A percentile compares a stretch with the other conserved stretches of the same genome.
Conservation (phyloP, 2,797 vertebrate genomes). For the Acipenser ruthenus region DNA sequence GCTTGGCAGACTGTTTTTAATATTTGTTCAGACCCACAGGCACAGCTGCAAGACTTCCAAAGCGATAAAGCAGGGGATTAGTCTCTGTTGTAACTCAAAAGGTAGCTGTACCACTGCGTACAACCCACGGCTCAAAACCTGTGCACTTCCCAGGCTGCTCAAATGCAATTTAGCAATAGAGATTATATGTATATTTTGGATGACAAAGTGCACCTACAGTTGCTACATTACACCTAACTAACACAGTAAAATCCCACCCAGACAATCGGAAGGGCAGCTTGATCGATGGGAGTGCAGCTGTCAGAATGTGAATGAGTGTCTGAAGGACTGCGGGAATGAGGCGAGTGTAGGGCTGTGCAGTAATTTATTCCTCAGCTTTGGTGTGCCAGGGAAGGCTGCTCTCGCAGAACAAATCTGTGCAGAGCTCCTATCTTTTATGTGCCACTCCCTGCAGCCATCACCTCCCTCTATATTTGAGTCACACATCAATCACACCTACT, state of each 20-base stretch:
- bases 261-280: background rate
- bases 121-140: background rate
- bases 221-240: background rate
- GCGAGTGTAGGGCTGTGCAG: background rate
- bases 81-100: background rate
- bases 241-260: background rate
- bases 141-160: background rate
- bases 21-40: conserved; percentile 9
- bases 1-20: conserved; percentile 1
- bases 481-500: background rate
- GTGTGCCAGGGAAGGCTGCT: conserved; percentile 10
- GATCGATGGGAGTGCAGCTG: too few species aligned
- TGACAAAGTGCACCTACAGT: background rate
- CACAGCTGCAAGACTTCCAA: conserved; percentile 4
- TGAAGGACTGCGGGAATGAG: background rate
- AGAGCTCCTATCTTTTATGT: background rate
- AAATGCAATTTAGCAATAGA: background rate
- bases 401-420: background rate
- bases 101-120: conserved; percentile 1
- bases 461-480: background rate
- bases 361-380: conserved; percentile 9
- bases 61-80: background rate
- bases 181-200: background rate
- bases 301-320: background rate
- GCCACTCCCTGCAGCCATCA: background rate